A percentile compares a stretch with the other conserved stretches of the same genome.
These are phyloP conservation scores for Cnemophilus loriae DNA, from an alignment of 2,113 vertebrate species.

Conservation along the genomic window DNA sequence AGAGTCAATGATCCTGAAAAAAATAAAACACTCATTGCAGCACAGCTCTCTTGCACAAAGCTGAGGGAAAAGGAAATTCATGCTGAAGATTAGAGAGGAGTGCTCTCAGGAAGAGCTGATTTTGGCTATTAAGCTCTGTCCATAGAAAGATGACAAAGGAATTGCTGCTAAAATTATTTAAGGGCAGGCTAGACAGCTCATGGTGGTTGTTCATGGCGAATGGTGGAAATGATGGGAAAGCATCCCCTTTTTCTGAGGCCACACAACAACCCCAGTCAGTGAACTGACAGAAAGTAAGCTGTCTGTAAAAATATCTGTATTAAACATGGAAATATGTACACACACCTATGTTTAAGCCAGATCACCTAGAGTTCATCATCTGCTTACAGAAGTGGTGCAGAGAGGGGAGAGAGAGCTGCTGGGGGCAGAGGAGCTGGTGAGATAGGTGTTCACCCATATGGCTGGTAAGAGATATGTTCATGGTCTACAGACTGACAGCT, in stretches of 20 bases:
- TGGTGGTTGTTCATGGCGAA: background rate
- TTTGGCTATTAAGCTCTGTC: background rate
- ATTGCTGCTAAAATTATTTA: background rate
- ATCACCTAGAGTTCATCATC: background rate
- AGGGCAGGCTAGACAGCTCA: background rate
- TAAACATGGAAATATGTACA: background rate
- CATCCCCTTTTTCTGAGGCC: background rate
- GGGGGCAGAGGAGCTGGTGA: background rate
- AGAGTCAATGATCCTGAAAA: background rate
- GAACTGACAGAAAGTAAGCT: background rate
- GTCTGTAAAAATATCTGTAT: background rate
- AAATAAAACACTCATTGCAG: background rate
- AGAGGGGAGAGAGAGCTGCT: background rate
- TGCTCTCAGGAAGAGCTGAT: background rate
- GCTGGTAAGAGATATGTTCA: background rate
- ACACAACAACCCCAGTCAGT: background rate
- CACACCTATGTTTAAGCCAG: background rate
- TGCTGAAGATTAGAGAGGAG: background rate
- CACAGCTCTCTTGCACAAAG: background rate
- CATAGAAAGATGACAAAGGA: background rate
- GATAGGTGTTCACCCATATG: accelerated
- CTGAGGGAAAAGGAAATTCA: background rate
- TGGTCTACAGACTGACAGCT: background rate
- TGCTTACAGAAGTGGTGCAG: background rate
- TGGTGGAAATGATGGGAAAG: background rate